phyloP scores from a whole-genome alignment of 2,113 vertebrate species.

The Ceyx cyanopectus region DNA sequence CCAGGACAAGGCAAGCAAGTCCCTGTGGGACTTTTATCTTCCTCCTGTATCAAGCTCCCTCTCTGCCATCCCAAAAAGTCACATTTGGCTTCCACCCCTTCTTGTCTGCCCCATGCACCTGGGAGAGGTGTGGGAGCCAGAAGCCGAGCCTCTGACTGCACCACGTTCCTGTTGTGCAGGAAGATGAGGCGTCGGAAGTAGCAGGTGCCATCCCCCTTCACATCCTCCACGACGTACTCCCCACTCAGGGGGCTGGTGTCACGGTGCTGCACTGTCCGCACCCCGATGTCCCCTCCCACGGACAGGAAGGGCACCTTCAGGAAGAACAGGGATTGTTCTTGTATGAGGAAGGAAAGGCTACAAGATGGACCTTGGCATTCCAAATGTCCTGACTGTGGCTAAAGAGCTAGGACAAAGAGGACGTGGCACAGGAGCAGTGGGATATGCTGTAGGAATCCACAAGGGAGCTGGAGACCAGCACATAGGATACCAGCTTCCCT shows the following conservation, averaged over 20 bases:
- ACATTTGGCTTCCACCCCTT: not conserved
- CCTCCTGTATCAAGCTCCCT: not conserved
- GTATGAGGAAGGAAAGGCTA: not conserved
- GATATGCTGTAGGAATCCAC: not conserved
- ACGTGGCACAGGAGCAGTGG: rapidly evolving
- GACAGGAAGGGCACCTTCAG: slow-evolving; percentile 93
- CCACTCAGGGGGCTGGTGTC: slow-evolving; percentile 87
- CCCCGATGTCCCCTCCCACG: slow-evolving; percentile 93
- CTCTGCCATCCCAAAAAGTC: not conserved
- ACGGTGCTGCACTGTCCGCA: slow-evolving; percentile 81
- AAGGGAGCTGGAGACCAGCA: not conserved
- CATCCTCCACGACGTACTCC: slow-evolving; percentile 91
- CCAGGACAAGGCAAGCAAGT: not conserved
- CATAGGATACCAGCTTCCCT: not conserved
- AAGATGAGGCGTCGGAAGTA: slow-evolving; percentile 92
- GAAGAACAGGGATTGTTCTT: not conserved
- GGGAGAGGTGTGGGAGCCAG: slow-evolving; percentile 31
- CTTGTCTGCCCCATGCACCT: slow-evolving; percentile 33
- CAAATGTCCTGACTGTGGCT: rapidly evolving
- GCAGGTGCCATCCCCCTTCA: slow-evolving; percentile 85
- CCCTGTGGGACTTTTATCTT: not conserved
- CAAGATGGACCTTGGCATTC: not conserved
- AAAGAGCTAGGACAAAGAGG: rapidly evolving
- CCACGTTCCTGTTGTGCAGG: slow-evolving; percentile 87
- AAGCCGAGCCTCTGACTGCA: slow-evolving; percentile 93